Conservation (phyloP, 2,113 vertebrate genomes). For the Seriola quinqueradiata region DNA sequence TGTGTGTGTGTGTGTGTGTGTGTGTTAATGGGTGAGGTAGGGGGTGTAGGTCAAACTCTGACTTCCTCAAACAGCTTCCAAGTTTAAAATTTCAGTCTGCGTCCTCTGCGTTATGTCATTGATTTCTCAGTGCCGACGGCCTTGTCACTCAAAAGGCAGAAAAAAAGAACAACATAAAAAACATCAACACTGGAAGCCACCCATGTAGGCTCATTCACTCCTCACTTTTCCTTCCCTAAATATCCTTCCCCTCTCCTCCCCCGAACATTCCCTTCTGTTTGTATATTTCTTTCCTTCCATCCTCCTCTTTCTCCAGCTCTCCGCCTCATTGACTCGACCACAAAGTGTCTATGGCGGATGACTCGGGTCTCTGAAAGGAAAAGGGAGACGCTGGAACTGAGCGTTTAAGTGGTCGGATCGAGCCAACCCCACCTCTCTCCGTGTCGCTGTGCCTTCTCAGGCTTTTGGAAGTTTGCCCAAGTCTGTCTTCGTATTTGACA, state of each 20-base stretch:
- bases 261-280: constrained; percentile 64
- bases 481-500: constrained; percentile 64
- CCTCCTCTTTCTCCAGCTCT: constrained; percentile 59
- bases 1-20: neutral
- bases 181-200: constrained; percentile 75
- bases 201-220: constrained; percentile 71
- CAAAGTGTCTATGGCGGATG: constrained; percentile 75
- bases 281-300: constrained; percentile 56
- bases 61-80: constrained; percentile 41
- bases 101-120: constrained; percentile 68
- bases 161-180: constrained; percentile 1
- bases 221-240: constrained; percentile 66
- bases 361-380: constrained; percentile 49
- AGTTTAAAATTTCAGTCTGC: constrained; percentile 57
- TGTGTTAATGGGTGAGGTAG: neutral
- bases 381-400: constrained; percentile 40
- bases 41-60: constrained; percentile 5
- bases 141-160: constrained; percentile 77
- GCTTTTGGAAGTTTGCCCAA: constrained; percentile 58
- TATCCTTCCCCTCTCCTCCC: constrained; percentile 47
- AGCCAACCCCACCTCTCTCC: constrained; percentile 24
- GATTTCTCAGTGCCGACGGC: constrained; percentile 60
- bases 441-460: constrained; percentile 43
- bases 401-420: constrained; percentile 63
- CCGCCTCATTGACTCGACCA: constrained; percentile 72